Base-by-base conservation (phyloP, 2,797 vertebrate genomes). In the Sebastes variabilis region DNA sequence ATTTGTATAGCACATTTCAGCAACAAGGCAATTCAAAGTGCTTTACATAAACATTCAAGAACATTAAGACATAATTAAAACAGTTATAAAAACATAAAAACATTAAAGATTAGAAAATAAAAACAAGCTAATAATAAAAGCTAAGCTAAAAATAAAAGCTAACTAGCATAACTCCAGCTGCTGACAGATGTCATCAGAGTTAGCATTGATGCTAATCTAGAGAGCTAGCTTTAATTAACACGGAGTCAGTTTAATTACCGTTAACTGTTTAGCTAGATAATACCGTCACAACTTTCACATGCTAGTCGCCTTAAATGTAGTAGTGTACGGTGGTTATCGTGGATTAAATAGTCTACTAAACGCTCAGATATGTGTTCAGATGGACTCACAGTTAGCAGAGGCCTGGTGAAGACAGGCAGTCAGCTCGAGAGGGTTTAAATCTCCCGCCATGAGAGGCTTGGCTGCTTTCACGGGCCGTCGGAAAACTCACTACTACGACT, bases 401-500 rank as follows among this genome's bases (percentile, higher is more conserved):
- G 3, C 4, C 13, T 14, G 4, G 20, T 11, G 58, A 32, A 13
- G 3, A 10, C 16, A 16, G 5, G 4, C 27, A 14, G 7, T 11
- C 2, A 1, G 10, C 60, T 69, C 69, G 29, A 55, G 30, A 65
- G 7, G 2, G 2, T 83, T 87, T n/a, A 52, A 77, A 79, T 58
- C 68, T 89, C 86, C 91, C 91, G 93, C 93, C 74, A 1, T 12
- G 27, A 22, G 46, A 64, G 13, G 55, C 16, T 3, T 16, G 1
- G 84, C 10, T 80, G 81, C 84, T 1, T 92, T 91, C 70, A 82
- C 0, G 58, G n/a, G 5, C 73, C 18, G 9, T 77, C 22, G 32
- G 11, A 68, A 82, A 81, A 72, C 2, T 38, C 20, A 3, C 3
- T 1, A 14, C 2, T 6, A 20, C 9, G 0, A 18, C 2, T 4